phyloP scores from a whole-genome alignment of 1,140 invertebrate genomes.

The Drusus annulatus region DNA sequence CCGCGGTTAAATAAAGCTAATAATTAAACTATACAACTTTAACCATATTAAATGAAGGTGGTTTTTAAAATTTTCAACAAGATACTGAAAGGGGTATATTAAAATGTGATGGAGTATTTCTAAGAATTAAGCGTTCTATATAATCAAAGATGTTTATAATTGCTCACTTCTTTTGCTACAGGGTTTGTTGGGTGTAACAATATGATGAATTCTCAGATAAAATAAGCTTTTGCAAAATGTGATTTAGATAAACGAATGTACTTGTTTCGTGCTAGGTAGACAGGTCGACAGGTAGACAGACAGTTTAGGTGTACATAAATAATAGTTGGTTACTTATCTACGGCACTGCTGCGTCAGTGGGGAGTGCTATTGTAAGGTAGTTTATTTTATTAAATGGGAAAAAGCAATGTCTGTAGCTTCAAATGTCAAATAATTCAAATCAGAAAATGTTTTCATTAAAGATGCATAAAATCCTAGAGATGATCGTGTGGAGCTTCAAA shows the following conservation, averaged over 20 bases:
- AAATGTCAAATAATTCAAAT: conserved; percentile 7
- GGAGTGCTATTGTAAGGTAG: conserved; percentile 31
- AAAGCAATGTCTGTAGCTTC: conserved; percentile 34
- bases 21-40: too few species aligned
- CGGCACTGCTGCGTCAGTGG: conserved; percentile 38
- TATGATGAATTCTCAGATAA: background rate
- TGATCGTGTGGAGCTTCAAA: background rate
- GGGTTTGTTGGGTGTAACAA: background rate
- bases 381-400: conserved; percentile 24
- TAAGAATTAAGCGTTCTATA: too few species aligned
- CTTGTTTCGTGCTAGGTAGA: background rate
- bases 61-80: too few species aligned
- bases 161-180: background rate
- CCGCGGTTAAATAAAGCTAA: too few species aligned
- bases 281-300: background rate
- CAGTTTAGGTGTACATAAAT: background rate
- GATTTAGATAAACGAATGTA: background rate
- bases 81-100: too few species aligned
- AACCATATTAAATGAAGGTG: too few species aligned
- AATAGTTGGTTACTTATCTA: conserved; percentile 34
- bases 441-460: conserved; percentile 7
- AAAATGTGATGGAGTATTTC: too few species aligned
- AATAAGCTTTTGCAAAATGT: conserved; percentile 20
- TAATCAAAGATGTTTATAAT: background rate
- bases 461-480: conserved; percentile 9